Evolutionary conservation across 2,113 vertebrate genomes (phyloP).

Genomic region (Pelusios castaneus): DNA sequence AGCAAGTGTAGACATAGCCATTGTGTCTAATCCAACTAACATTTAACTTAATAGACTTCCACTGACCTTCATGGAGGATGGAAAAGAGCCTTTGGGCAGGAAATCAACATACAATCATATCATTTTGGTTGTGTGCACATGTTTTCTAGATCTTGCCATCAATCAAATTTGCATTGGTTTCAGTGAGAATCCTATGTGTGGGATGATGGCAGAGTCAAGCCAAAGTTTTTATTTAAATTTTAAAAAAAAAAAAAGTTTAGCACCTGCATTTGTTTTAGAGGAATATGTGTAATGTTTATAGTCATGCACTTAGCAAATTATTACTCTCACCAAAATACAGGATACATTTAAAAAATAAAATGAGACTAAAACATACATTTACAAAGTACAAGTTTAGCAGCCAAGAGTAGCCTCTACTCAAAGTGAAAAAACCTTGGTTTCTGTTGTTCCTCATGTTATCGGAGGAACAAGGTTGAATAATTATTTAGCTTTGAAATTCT

Average conservation of each 20-base stretch:
- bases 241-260: neutral
- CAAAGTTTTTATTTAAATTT: neutral
- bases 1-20: too few relatives aligned
- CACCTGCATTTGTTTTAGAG: neutral
- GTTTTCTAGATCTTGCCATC: neutral
- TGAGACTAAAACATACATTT: neutral
- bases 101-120: neutral
- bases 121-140: neutral
- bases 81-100: neutral
- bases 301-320: neutral
- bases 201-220: neutral
- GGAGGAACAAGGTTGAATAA: neutral
- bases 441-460: too few relatives aligned
- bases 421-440: too few relatives aligned
- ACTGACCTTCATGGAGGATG: neutral
- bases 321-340: neutral
- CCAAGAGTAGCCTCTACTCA: neutral
- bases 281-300: neutral
- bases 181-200: neutral
- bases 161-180: neutral
- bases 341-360: neutral
- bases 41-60: neutral
- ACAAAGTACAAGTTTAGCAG: neutral
- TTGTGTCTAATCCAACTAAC: neutral
- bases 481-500: neutral